Conservation (phyloP, 2,888 invertebrate genomes). For the Andrena haemorrhoa region DNA sequence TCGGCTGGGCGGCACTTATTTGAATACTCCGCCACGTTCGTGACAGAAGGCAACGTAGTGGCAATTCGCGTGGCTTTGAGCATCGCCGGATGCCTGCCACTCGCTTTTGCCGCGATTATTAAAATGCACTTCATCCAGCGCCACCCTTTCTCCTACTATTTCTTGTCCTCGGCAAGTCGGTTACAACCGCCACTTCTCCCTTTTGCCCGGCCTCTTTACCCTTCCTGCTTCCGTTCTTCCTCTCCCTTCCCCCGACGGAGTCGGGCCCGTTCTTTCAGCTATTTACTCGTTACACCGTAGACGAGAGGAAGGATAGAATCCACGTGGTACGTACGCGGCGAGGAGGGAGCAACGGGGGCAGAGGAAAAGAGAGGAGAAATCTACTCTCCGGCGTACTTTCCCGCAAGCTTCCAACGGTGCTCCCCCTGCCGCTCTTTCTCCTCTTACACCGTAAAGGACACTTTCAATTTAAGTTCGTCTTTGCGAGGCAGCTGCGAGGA, state of each 20-base stretch:
- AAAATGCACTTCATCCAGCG: slow-evolving; percentile 68
- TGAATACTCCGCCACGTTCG: slow-evolving; percentile 68
- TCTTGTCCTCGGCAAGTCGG: slow-evolving; percentile 13
- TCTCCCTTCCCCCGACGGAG: slow-evolving; percentile 25
- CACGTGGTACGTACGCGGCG: slow-evolving; percentile 15
- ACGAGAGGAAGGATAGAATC: slow-evolving; percentile 22
- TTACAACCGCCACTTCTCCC: slow-evolving; percentile 46
- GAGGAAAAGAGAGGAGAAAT: slow-evolving; percentile 22
- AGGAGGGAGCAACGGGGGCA: not conserved
- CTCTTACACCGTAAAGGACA: slow-evolving; percentile 74
- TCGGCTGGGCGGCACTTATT: slow-evolving; percentile 60
- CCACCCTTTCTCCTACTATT: slow-evolving; percentile 5
- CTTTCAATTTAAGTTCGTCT: slow-evolving; percentile 79
- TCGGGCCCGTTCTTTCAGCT: slow-evolving; percentile 65
- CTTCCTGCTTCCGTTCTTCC: slow-evolving; percentile 36
- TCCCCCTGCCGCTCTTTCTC: slow-evolving; percentile 11
- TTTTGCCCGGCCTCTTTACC: slow-evolving; percentile 43
- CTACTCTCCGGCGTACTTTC: slow-evolving; percentile 32
- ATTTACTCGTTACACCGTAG: slow-evolving; percentile 73
- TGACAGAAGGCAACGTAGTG: slow-evolving; percentile 66
- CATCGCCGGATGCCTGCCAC: slow-evolving; percentile 54
- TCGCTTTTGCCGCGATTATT: slow-evolving; percentile 74
- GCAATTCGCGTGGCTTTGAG: slow-evolving; percentile 71
- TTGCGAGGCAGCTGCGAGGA: slow-evolving; percentile 38
- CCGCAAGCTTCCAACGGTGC: slow-evolving; percentile 1